Conservation (phyloP, 1,140 invertebrate genomes). For the Drosophila melanica region DNA sequence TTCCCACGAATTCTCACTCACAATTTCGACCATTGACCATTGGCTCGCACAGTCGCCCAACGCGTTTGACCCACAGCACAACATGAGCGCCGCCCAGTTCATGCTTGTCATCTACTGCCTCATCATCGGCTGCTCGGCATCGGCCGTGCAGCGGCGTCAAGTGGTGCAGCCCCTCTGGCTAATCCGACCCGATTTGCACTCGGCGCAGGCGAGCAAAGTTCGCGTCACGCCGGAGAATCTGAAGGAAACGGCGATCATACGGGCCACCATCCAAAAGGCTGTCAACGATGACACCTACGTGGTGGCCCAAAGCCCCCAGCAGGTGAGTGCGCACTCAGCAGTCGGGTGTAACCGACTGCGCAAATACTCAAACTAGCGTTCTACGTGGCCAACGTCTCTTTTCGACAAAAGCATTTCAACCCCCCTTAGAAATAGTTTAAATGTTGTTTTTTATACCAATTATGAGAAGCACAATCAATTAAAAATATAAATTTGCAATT, state of each 20-base stretch:
- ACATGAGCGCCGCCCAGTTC: slow-evolving; percentile 1
- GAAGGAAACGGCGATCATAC: slow-evolving; percentile 35
- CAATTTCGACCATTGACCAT: background rate
- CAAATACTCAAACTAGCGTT: too few relatives aligned
- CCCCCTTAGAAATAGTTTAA: too few relatives aligned
- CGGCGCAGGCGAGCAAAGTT: slow-evolving; percentile 22
- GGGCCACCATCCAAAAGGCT: slow-evolving; percentile 59
- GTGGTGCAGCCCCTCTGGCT: slow-evolving; percentile 63
- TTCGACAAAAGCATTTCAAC: too few relatives aligned
- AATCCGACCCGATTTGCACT: slow-evolving; percentile 15
- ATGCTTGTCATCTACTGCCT: slow-evolving; percentile 2
- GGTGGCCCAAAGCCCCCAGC: slow-evolving; percentile 44
- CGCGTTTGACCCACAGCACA: background rate
- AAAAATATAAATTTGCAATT: too few relatives aligned
- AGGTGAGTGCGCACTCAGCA: slow-evolving; percentile 33
- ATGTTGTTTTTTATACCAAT: too few relatives aligned
- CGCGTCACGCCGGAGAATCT: slow-evolving; percentile 58
- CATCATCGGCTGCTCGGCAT: background rate
- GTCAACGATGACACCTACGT: slow-evolving; percentile 55
- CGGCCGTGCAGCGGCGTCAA: slow-evolving; percentile 40
- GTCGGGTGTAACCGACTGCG: too few relatives aligned
- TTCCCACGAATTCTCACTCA: background rate
- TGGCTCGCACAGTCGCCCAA: background rate
- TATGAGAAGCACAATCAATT: too few relatives aligned
- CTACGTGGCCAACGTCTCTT: too few relatives aligned